Evolutionary conservation across 37 sponge, comb jelly and placozoan genomes (phyloP).

Genomic region (Bolinopsis microptera): DNA sequence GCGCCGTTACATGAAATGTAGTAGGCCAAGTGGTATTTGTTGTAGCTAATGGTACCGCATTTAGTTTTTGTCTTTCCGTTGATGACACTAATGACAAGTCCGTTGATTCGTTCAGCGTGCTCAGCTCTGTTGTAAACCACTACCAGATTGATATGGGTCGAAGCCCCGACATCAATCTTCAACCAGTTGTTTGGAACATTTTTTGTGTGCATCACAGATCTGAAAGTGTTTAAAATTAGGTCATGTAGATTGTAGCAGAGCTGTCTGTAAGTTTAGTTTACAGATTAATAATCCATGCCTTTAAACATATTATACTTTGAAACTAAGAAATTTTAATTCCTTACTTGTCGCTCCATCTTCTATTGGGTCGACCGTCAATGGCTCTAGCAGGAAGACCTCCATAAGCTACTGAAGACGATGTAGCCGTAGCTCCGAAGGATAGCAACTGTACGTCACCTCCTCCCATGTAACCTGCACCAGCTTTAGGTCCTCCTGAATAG

Average conservation of each 20-base stretch:
- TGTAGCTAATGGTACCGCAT: neutral
- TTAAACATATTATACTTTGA: too few relatives aligned
- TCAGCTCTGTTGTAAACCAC: slow-evolving; percentile 13
- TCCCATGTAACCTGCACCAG: neutral
- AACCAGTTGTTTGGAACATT: neutral
- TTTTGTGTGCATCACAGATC: neutral
- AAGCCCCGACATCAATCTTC: neutral
- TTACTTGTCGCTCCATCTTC: neutral
- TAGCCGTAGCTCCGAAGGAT: neutral
- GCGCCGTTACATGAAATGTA: neutral
- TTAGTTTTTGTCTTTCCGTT: slow-evolving; percentile 6
- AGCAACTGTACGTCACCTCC: neutral
- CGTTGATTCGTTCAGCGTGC: neutral
- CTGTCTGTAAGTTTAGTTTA: too few relatives aligned
- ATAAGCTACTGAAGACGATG: neutral
- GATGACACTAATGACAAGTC: neutral
- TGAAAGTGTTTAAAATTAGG: neutral
- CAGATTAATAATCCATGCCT: too few relatives aligned
- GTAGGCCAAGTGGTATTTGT: neutral
- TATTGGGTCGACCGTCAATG: neutral
- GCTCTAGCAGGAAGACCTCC: slow-evolving; percentile 20
- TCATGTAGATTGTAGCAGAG: too few relatives aligned
- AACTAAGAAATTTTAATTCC: too few relatives aligned
- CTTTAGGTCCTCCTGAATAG: neutral
- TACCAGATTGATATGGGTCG: neutral